These are phyloP conservation scores for Cyanoramphus novaezelandiae DNA, from an alignment of 2,113 vertebrate species.

Conservation along the genomic window DNA sequence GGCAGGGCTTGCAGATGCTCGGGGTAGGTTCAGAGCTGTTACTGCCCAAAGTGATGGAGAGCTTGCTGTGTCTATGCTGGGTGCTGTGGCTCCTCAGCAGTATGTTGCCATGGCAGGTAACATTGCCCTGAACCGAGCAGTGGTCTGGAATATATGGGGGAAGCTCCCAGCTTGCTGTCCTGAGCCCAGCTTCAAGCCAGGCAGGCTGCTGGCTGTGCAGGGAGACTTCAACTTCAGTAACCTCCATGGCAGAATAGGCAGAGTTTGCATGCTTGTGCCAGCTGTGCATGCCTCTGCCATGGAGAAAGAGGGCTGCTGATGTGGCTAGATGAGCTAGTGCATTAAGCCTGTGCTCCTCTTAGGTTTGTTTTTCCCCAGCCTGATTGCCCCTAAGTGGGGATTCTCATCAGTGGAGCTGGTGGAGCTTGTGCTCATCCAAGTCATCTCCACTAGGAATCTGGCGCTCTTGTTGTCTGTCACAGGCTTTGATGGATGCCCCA, in stretches of 20 bases:
- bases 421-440: neutral
- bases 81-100: neutral
- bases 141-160: neutral
- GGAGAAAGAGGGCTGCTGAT: neutral
- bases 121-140: neutral
- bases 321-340: neutral
- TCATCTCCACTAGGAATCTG: neutral
- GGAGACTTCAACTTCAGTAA: neutral
- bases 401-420: neutral
- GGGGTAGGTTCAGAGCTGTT: neutral
- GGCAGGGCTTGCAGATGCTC: neutral
- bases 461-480: neutral
- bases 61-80: neutral
- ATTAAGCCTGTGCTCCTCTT: neutral
- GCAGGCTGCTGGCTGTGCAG: neutral
- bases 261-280: neutral
- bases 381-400: neutral
- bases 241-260: neutral
- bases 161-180: neutral
- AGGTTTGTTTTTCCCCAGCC: neutral
- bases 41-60: neutral
- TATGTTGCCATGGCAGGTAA: accelerated
- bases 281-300: neutral
- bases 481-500: neutral
- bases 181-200: accelerated